Conservation (phyloP, 2,797 vertebrate species). For the Amniataba percoides region DNA sequence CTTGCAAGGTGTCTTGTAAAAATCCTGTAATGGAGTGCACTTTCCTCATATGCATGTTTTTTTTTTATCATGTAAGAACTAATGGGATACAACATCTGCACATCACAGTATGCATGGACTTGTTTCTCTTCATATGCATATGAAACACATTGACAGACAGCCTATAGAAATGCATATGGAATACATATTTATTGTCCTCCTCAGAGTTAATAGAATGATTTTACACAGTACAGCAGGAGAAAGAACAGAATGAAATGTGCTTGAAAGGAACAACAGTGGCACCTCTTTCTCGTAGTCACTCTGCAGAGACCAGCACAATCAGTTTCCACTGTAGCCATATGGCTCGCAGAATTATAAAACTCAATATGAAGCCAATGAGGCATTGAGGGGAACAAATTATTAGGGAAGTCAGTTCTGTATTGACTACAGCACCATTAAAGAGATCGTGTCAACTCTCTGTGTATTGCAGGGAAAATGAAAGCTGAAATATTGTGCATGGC, state of each 20-base stretch:
- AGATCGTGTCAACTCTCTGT: slow-evolving; percentile 56
- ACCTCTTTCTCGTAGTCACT: slow-evolving; percentile 17
- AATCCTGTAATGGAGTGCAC: neutral
- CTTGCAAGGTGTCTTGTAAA: neutral
- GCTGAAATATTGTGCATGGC: slow-evolving; percentile 31
- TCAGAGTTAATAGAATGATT: slow-evolving; percentile 9
- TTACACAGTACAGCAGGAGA: slow-evolving; percentile 21
- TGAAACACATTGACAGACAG: slow-evolving; percentile 7
- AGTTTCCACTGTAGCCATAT: slow-evolving; percentile 38
- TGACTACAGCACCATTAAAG: slow-evolving; percentile 62
- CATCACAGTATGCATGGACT: neutral
- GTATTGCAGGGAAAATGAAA: slow-evolving; percentile 56
- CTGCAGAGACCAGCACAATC: slow-evolving; percentile 45
- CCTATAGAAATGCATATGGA: neutral
- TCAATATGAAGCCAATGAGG: slow-evolving; percentile 70
- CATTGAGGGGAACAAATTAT: slow-evolving; percentile 54
- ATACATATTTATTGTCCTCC: neutral
- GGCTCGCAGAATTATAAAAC: slow-evolving; percentile 62
- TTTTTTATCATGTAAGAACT: neutral
- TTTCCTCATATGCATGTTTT: neutral
- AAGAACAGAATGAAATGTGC: slow-evolving; percentile 6
- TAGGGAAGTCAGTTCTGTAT: slow-evolving; percentile 52
- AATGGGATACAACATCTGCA: neutral
- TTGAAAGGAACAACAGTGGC: slow-evolving; percentile 15
- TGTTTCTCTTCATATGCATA: neutral